Evolutionary conservation across 1,140 invertebrate genomes (phyloP).

Genomic region (Archivesica marissinica): DNA sequence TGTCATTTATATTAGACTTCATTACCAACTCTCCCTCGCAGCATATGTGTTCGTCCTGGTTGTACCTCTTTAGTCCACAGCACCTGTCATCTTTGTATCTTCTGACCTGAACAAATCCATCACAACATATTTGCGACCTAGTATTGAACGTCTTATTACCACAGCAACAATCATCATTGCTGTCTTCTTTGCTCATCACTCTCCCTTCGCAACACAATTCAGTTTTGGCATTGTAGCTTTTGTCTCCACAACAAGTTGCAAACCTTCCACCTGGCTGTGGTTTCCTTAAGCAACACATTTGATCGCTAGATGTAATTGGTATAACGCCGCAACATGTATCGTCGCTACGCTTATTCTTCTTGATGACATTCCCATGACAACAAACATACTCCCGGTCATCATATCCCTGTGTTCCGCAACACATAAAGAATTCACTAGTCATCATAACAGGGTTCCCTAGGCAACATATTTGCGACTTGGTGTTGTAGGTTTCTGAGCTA

Average conservation of each 20-base stretch:
- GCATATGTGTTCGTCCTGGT: slow-evolving; percentile 3
- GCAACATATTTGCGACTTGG: slow-evolving; percentile 25
- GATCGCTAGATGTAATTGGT: background rate
- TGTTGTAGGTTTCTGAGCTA: background rate
- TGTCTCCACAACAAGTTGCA: slow-evolving; percentile 11
- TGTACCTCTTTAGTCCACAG: slow-evolving; percentile 11
- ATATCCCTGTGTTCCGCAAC: slow-evolving; percentile 37
- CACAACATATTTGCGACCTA: slow-evolving; percentile 22
- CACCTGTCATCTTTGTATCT: background rate
- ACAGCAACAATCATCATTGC: slow-evolving; percentile 31
- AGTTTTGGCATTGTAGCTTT: slow-evolving; percentile 10
- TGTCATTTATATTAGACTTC: background rate
- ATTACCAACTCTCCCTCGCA: background rate
- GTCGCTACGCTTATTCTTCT: slow-evolving; percentile 19
- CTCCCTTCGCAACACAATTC: slow-evolving; percentile 33
- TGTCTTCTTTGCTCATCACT: background rate
- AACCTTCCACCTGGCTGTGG: slow-evolving; percentile 35
- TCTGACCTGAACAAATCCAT: background rate
- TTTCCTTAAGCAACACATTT: slow-evolving; percentile 27
- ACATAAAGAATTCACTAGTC: background rate
- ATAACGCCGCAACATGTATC: slow-evolving; percentile 24
- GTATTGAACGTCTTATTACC: slow-evolving; percentile 3
- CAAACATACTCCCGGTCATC: slow-evolving; percentile 13
- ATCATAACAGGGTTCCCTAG: background rate
- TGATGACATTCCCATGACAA: slow-evolving; percentile 12